These are phyloP conservation scores for Cephalopterus ornatus DNA, from an alignment of 2,113 vertebrate genomes.

Conservation along the genomic window DNA sequence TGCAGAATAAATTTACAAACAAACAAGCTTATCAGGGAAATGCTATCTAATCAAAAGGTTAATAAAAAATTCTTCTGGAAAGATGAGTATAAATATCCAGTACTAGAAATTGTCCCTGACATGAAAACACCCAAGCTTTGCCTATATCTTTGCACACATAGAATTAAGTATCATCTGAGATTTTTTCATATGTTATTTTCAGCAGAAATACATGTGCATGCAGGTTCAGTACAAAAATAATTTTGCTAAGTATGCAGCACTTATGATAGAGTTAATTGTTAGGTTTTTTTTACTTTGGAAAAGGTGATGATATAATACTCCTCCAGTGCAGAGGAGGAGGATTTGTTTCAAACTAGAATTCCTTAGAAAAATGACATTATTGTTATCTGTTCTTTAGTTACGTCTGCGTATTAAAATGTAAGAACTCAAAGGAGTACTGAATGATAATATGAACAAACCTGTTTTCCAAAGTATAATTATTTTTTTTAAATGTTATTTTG, in stretches of 20 bases:
- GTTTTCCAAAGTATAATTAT: not conserved
- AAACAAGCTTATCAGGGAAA: conserved; percentile 44
- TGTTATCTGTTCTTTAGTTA: not conserved
- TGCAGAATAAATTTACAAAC: conserved; percentile 38
- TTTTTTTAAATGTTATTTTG: not conserved
- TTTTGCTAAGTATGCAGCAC: not conserved
- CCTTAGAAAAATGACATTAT: not conserved
- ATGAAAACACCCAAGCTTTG: not conserved
- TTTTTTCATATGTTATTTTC: not conserved
- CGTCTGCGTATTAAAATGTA: not conserved
- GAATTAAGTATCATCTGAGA: not conserved
- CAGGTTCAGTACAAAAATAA: conserved; percentile 16
- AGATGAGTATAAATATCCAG: not conserved
- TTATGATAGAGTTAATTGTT: not conserved
- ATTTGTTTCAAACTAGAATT: not conserved
- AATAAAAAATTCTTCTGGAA: conserved; percentile 22
- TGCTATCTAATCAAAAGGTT: conserved; percentile 25
- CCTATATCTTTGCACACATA: not conserved
- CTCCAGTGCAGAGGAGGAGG: not conserved
- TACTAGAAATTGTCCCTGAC: not conserved
- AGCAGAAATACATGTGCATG: not conserved
- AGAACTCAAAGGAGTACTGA: not conserved
- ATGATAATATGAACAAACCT: not conserved
- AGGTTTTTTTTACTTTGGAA: not conserved
- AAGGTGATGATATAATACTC: not conserved